Evolutionary conservation across 2,113 vertebrate genomes (phyloP), one percentile per base, ranked within the genome.

Genomic region (Myrmecobius fasciatus): DNA sequence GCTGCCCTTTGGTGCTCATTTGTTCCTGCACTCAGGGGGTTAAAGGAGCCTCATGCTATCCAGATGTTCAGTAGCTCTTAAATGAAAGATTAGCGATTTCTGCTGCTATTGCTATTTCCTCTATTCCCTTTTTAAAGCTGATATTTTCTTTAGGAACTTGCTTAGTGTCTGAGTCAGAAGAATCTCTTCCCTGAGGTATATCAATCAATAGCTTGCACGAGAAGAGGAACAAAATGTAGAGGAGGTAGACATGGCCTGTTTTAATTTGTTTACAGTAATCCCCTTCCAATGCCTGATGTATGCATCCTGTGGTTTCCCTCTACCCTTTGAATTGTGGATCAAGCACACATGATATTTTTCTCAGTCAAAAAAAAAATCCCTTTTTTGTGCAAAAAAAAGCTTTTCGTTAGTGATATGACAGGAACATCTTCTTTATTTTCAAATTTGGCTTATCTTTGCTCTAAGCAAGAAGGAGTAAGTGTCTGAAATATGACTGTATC

Each of bases 11-110:
- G 98, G 98, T 98, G 97, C 97, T 98, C 98, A 98, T 98, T 98
- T 98, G 98, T 98, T 98, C 97, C 98, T 98, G 97, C 98, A 97
- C 98, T 98, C 98, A 3, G 88, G 98, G 98, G 98, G 98, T 98
- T 98, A 98, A 98, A 98, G 97, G 97, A 97, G 94, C 97, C 94
- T 95, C 97, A 83, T 97, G 97, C 97, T 98, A 98, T 98, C 98
- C 98, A 99, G 98, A 98, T 99, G 98, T 98, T 99, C 98, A 94
- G 97, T 96, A 97, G 97, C 94, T 98, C 97, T 98, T 98, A 98
- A 98, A 98, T 98, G 98, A 98, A 98, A 98, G 98, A 99, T 99
- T 98, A 98, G 98, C 60, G 90, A 98, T 98, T 98, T 98, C 98
- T 98, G 98, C 98, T 98, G 97, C 97, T 96, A 93, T 98, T 98